Evolutionary conservation across 2,888 invertebrate genomes (phyloP).

Genomic region (Brachyopa scutellaris): DNA sequence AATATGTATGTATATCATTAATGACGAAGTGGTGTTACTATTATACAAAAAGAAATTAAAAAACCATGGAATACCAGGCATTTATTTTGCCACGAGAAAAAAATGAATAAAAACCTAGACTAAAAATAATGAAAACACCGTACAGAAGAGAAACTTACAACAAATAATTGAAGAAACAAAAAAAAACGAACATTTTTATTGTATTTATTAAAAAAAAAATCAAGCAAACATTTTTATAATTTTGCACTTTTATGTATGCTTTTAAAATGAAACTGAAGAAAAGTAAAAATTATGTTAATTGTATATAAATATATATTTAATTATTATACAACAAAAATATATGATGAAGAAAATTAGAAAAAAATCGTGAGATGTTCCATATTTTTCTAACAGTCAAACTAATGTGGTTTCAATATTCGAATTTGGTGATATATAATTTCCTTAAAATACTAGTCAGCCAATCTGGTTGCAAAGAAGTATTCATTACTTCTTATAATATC

Average conservation of each 20-base stretch:
- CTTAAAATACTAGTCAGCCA: no score
- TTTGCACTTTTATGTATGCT: constrained; percentile 62
- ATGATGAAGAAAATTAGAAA: constrained; percentile 68
- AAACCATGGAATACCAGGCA: constrained; percentile 20
- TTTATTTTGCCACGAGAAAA: constrained; percentile 6
- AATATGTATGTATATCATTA: constrained; percentile 51
- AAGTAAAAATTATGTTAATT: constrained; percentile 73
- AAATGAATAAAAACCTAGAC: constrained; percentile 22
- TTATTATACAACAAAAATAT: constrained; percentile 73
- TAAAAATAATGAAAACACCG: constrained; percentile 14
- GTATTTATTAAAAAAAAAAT: constrained; percentile 61
- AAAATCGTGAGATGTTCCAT: constrained; percentile 61
- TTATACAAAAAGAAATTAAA: constrained; percentile 40
- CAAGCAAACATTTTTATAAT: constrained; percentile 56
- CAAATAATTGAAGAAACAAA: constrained; percentile 37
- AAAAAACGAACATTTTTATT: constrained; percentile 44
- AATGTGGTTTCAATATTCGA: constrained; percentile 51
- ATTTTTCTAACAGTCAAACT: constrained; percentile 61
- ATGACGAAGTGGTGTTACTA: constrained; percentile 63
- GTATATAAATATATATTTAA: constrained; percentile 74
- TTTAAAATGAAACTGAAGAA: constrained; percentile 43
- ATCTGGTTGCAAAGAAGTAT: no score
- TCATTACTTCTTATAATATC: no score
- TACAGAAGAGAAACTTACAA: constrained; percentile 1
- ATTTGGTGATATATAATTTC: no score